Evolutionary conservation across 2,888 invertebrate species (phyloP).

Genomic region (Parasteatoda lunata): DNA sequence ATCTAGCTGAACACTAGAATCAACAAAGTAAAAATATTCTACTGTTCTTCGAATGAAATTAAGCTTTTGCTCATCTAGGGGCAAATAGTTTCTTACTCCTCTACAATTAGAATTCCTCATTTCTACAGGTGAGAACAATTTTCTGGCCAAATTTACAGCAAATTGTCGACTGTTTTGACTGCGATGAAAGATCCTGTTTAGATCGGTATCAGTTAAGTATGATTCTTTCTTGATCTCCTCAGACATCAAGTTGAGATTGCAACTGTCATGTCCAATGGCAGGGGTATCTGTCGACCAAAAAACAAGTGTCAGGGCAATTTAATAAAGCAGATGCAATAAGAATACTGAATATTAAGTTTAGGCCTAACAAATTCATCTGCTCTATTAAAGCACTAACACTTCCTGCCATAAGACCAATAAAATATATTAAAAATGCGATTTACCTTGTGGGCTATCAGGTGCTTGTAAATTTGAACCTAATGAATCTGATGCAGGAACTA

Average conservation of each 20-base stretch:
- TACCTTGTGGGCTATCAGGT: slow-evolving; percentile 66
- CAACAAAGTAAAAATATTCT: slow-evolving; percentile 51
- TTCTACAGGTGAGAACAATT: slow-evolving; percentile 58
- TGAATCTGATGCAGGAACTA: slow-evolving; percentile 68
- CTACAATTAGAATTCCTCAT: slow-evolving; percentile 68
- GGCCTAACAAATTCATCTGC: slow-evolving; percentile 48
- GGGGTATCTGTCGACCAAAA: slow-evolving; percentile 64
- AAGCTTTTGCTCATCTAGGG: slow-evolving; percentile 55
- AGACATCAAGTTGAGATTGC: slow-evolving; percentile 15
- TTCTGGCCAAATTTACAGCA: slow-evolving; percentile 67
- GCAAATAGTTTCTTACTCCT: slow-evolving; percentile 64
- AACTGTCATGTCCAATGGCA: slow-evolving; percentile 54
- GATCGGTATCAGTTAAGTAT: slow-evolving; percentile 49
- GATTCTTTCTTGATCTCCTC: slow-evolving; percentile 29
- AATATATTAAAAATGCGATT: not conserved
- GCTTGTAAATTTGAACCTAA: slow-evolving; percentile 65
- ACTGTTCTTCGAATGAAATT: slow-evolving; percentile 53
- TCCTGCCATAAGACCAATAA: slow-evolving; percentile 39
- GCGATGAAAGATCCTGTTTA: slow-evolving; percentile 48
- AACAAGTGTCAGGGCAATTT: slow-evolving; percentile 62
- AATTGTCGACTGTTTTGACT: slow-evolving; percentile 68
- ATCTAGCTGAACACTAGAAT: slow-evolving; percentile 44
- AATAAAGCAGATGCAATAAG: slow-evolving; percentile 63
- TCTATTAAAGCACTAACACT: slow-evolving; percentile 66
- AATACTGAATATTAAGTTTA: slow-evolving; percentile 29